Conservation (phyloP, 2,797 vertebrate species). For the Bovichtus variegatus region DNA sequence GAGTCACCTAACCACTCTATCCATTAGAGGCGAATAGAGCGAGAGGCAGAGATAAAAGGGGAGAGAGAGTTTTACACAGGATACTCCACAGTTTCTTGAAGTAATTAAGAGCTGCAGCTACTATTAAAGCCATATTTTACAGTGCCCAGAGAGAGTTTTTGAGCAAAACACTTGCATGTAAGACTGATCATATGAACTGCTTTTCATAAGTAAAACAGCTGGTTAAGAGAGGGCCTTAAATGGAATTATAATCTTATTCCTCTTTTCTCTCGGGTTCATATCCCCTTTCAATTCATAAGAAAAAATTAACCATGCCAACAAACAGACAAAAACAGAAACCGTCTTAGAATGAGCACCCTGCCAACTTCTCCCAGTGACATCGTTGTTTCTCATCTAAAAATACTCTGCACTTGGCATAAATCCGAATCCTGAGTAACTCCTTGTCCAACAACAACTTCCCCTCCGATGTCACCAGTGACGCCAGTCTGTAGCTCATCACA, state of each 20-base stretch:
- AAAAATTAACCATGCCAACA: neutral
- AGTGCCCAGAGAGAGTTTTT: neutral
- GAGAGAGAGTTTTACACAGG: conserved; percentile 42
- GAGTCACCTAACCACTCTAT: conserved; percentile 62
- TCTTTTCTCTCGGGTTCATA: neutral
- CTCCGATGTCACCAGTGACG: conserved; percentile 57
- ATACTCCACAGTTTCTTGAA: conserved; percentile 43
- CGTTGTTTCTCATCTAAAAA: conserved; percentile 11
- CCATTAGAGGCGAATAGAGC: conserved; percentile 34
- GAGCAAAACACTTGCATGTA: neutral
- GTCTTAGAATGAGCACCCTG: neutral
- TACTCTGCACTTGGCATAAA: conserved; percentile 4
- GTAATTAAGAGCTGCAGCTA: conserved; percentile 39
- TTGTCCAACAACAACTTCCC: conserved; percentile 46
- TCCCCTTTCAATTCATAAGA: neutral
- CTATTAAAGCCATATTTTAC: conserved; percentile 30
- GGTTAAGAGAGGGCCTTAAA: neutral
- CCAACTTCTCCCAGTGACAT: conserved; percentile 39
- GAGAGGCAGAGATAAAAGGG: conserved; percentile 6
- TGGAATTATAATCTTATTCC: neutral
- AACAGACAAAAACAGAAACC: conserved; percentile 9
- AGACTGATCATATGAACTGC: neutral
- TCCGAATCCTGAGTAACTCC: neutral
- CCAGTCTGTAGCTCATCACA: conserved; percentile 11
- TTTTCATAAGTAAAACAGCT: neutral